Percentiles rank a stretch among this genome's conserved stretches.
These are phyloP conservation scores for Gnatocerus cornutus DNA, from an alignment of 2,888 invertebrate species.

Conservation along the genomic window DNA sequence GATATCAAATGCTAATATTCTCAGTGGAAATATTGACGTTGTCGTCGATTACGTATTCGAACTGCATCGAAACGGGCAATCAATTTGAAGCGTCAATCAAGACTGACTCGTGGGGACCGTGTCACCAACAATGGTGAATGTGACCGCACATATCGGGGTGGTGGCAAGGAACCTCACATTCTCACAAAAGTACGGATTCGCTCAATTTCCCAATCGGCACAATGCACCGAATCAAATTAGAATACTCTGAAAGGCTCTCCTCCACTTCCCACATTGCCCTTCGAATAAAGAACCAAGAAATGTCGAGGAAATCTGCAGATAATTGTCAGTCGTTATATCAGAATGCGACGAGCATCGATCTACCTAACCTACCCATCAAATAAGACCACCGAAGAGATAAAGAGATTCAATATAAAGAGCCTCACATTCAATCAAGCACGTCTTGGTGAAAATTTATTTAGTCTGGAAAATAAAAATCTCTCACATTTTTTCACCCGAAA, in stretches of 20 bases:
- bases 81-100: conserved; percentile 62
- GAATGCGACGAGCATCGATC: conserved; percentile 45
- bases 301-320: conserved; percentile 50
- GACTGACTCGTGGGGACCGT: conserved; percentile 50
- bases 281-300: conserved; percentile 51
- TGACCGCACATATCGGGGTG: conserved; percentile 26
- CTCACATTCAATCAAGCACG: conserved; percentile 39
- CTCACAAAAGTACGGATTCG: conserved; percentile 55
- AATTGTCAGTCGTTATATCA: conserved; percentile 51
- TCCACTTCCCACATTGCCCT: conserved; percentile 30
- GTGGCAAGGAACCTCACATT: conserved; percentile 50
- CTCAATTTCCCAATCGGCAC: conserved; percentile 62
- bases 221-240: conserved; percentile 63
- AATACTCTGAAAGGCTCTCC: conserved; percentile 57
- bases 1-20: conserved; percentile 66
- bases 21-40: conserved; percentile 61
- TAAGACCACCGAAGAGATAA: conserved; percentile 38
- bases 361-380: conserved; percentile 43
- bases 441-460: conserved; percentile 10
- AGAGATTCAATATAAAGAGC: conserved; percentile 41
- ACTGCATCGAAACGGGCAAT: conserved; percentile 60
- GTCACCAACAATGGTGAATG: conserved; percentile 46
- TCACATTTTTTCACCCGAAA: conserved; percentile 9
- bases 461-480: neutral
- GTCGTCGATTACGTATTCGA: conserved; percentile 61